Percentiles rank a stretch among this genome's conserved stretches.
These are phyloP conservation scores for Nymphalis io DNA, from an alignment of 1,140 invertebrate species.

Conservation along the genomic window DNA sequence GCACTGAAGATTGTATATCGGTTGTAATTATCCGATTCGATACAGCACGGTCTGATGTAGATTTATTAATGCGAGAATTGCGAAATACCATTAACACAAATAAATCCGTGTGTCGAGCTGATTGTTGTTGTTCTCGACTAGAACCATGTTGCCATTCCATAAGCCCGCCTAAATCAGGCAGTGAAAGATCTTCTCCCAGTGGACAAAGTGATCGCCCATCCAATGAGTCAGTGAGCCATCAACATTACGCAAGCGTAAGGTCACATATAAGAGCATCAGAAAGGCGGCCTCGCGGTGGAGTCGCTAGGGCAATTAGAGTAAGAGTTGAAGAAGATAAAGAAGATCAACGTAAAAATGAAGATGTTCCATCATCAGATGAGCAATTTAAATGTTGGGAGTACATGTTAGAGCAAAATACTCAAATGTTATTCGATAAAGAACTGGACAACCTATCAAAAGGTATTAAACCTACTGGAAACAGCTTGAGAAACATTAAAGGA, in stretches of 20 bases:
- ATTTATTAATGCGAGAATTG: slow-evolving; percentile 88
- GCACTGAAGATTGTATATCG: slow-evolving; percentile 89
- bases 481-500: slow-evolving; percentile 76
- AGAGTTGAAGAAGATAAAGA: slow-evolving; percentile 83
- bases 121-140: slow-evolving; percentile 84
- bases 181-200: slow-evolving; percentile 89
- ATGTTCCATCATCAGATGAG: slow-evolving; percentile 84
- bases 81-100: slow-evolving; percentile 84
- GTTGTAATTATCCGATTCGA: slow-evolving; percentile 88
- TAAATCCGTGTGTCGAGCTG: slow-evolving; percentile 81
- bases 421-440: slow-evolving; percentile 93
- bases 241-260: slow-evolving; percentile 72
- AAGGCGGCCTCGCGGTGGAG: slow-evolving; percentile 81
- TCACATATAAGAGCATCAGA: slow-evolving; percentile 73
- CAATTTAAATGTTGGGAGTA: slow-evolving; percentile 96
- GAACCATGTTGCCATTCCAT: slow-evolving; percentile 83
- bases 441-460: slow-evolving; percentile 89
- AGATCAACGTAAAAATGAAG: slow-evolving; percentile 82
- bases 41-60: slow-evolving; percentile 84
- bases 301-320: slow-evolving; percentile 81
- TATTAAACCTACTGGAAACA: slow-evolving; percentile 77
- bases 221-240: slow-evolving; percentile 63
- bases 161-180: slow-evolving; percentile 75
- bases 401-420: slow-evolving; percentile 95
- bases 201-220: slow-evolving; percentile 88